A percentile compares a stretch with the other conserved stretches of the same genome.
phyloP scores from a whole-genome alignment of 2,888 invertebrate species.

The Hoplodrina ambigua region DNA sequence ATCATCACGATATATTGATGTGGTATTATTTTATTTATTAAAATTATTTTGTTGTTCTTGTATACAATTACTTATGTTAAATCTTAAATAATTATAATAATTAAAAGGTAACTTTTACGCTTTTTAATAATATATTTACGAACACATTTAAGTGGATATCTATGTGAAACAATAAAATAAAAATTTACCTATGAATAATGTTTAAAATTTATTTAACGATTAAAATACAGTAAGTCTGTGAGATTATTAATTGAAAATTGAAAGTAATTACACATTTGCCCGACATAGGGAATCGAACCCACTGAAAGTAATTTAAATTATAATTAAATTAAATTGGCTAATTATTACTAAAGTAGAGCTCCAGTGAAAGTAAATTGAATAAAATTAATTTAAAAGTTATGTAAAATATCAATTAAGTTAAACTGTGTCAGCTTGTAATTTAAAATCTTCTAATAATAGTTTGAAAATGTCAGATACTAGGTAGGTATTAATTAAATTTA shows the following conservation, averaged over 20 bases:
- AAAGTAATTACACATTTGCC: constrained; percentile 57
- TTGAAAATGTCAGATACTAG: neutral
- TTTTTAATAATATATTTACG: neutral
- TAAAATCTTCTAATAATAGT: neutral
- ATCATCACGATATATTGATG: constrained; percentile 64
- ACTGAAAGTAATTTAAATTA: constrained; percentile 8
- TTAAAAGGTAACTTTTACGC: constrained; percentile 13
- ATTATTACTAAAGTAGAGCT: constrained; percentile 30
- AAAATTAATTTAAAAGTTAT: neutral
- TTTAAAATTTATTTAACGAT: too few relatives aligned
- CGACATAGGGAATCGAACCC: constrained; percentile 39
- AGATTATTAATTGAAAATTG: neutral
- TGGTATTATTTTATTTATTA: constrained; percentile 46
- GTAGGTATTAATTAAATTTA: too few relatives aligned
- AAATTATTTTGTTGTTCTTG: constrained; percentile 19
- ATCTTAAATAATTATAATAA: constrained; percentile 4
- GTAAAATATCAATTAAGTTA: too few relatives aligned
- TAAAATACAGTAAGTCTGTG: neutral
- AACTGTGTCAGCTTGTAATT: neutral
- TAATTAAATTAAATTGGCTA: constrained; percentile 43
- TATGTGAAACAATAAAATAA: constrained; percentile 5
- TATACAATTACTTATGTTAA: constrained; percentile 4
- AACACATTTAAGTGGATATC: constrained; percentile 56
- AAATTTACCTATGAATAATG: neutral
- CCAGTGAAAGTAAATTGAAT: neutral